Evolutionary conservation across 2,113 vertebrate species (phyloP).

Genomic region (Xiphophorus maculatus): DNA sequence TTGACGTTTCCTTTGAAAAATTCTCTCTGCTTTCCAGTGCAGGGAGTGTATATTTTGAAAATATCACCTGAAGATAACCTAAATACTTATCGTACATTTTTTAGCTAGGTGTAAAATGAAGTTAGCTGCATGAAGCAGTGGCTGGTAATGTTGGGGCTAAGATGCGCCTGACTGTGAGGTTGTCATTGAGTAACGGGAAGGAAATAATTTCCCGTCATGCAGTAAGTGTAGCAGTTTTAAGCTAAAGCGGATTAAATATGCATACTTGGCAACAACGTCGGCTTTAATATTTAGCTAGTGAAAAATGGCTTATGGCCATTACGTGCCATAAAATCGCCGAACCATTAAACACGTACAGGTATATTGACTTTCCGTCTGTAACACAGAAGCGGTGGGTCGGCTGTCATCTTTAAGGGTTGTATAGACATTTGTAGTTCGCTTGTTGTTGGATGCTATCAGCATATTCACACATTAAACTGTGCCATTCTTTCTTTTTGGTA

Average conservation of each 20-base stretch:
- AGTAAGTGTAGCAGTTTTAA: constrained; percentile 12
- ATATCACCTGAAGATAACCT: neutral
- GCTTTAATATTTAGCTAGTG: neutral
- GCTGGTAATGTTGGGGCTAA: neutral
- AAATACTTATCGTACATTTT: neutral
- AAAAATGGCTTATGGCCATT: neutral
- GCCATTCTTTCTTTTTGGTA: constrained; percentile 32
- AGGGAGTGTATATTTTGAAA: constrained; percentile 1
- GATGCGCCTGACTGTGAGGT: neutral
- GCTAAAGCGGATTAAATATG: neutral
- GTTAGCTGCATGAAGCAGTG: neutral
- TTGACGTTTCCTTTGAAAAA: too few relatives aligned
- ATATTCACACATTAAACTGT: constrained; percentile 9
- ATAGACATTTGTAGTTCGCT: neutral
- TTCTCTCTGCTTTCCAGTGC: neutral
- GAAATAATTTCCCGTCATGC: constrained; percentile 64
- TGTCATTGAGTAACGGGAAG: constrained; percentile 9
- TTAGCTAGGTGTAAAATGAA: neutral
- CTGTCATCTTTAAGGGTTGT: neutral
- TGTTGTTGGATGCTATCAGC: neutral
- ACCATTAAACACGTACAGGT: neutral
- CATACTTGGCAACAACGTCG: neutral
- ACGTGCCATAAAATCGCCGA: neutral
- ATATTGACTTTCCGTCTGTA: neutral
- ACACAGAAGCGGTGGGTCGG: neutral